A percentile compares a stretch with the other conserved stretches of the same genome.
These are phyloP conservation scores for Drosophila longiperda DNA, from an alignment of 2,888 invertebrate genomes.

Conservation along the genomic window DNA sequence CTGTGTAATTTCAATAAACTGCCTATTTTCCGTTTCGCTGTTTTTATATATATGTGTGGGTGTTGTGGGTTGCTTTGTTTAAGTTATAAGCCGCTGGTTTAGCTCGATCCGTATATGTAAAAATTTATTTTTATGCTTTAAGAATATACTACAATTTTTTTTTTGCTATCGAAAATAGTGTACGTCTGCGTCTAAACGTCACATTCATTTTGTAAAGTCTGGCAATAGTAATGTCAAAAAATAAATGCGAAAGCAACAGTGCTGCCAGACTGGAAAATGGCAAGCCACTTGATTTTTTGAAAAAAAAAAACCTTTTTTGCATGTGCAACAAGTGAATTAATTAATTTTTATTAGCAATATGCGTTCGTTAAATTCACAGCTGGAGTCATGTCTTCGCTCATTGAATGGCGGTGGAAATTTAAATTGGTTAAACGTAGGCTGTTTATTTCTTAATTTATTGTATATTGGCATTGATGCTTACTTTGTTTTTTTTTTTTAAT, in stretches of 20 bases:
- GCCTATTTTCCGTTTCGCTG: conserved; percentile 5
- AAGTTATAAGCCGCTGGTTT: conserved; percentile 35
- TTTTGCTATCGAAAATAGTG: conserved; percentile 69
- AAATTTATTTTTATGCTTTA: conserved; percentile 41
- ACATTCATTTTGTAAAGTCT: conserved; percentile 44
- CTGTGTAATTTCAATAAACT: conserved; percentile 20
- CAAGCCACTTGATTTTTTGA: conserved; percentile 16
- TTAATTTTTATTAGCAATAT: conserved; percentile 27
- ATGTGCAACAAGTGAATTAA: conserved; percentile 54
- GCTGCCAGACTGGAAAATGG: conserved; percentile 24
- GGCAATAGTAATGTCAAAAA: conserved; percentile 55
- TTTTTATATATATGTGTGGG: conserved; percentile 1
- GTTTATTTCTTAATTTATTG: neutral
- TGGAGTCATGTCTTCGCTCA: conserved; percentile 45
- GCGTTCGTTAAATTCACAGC: conserved; percentile 44
- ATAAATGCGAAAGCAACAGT: conserved; percentile 6
- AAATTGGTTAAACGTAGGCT: conserved; percentile 78
- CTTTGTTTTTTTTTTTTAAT: conserved; percentile 38
- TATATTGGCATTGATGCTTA: neutral
- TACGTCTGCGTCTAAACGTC: conserved; percentile 65
- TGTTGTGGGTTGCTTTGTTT: conserved; percentile 17
- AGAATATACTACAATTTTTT: conserved; percentile 60
- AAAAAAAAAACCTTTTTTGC: conserved; percentile 22
- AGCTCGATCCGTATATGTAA: conserved; percentile 35
- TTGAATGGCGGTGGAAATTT: conserved; percentile 45